Conservation (phyloP, 2,888 invertebrate genomes). For the Brassicogethes aeneus region DNA sequence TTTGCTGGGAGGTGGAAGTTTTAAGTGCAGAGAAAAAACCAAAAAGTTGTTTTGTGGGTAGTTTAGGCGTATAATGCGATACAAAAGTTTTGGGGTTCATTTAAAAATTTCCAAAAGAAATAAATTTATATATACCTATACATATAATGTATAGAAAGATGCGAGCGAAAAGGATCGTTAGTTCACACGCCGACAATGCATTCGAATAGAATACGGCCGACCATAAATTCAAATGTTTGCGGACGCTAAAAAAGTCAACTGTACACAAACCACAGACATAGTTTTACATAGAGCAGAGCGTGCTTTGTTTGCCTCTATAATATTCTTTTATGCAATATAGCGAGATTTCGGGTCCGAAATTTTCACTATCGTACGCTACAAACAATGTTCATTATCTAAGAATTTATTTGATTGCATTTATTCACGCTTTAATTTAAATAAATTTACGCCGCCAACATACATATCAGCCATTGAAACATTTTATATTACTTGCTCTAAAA, state of each 20-base stretch:
- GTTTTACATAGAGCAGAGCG: background rate
- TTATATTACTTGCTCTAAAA: no score
- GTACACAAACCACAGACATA: slow-evolving; percentile 1
- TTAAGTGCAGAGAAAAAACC: no score
- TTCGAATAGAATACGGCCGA: slow-evolving; percentile 6
- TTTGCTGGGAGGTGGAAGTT: no score
- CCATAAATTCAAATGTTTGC: slow-evolving; percentile 11
- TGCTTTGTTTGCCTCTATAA: background rate
- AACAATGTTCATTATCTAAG: background rate
- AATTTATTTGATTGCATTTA: background rate
- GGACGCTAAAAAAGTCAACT: background rate
- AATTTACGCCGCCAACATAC: no score
- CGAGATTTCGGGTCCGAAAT: background rate
- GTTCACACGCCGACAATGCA: slow-evolving; percentile 10
- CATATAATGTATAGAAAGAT: background rate
- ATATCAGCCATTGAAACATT: no score
- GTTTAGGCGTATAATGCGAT: background rate
- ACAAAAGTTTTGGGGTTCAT: slow-evolving; percentile 3
- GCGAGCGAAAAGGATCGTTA: slow-evolving; percentile 4
- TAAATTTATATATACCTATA: slow-evolving; percentile 7
- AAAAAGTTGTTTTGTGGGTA: no score
- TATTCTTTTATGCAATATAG: slow-evolving; percentile 1
- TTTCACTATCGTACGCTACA: background rate
- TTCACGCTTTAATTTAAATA: no score
- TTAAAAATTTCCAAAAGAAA: slow-evolving; percentile 4